A percentile compares a stretch with the other conserved stretches of the same genome.
phyloP scores from a whole-genome alignment of 2,797 vertebrate genomes.

The Heterohyrax brucei region DNA sequence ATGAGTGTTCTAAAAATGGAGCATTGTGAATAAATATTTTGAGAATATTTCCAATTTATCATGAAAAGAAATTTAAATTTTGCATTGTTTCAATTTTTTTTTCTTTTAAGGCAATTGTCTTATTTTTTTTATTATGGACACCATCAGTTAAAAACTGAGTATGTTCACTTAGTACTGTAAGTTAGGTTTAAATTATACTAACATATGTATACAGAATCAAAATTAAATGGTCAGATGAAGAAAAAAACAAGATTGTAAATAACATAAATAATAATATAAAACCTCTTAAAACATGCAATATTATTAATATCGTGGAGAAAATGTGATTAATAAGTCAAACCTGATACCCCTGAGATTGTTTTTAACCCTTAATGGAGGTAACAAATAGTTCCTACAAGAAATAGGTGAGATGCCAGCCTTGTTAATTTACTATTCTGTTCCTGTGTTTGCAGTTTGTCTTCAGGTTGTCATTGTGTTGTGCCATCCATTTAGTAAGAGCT shows the following conservation, averaged over 20 bases:
- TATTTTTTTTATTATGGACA: background rate
- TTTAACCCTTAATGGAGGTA: slow-evolving; percentile 11
- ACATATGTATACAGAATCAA: background rate
- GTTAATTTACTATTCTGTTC: background rate
- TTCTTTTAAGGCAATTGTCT: background rate
- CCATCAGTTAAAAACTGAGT: background rate
- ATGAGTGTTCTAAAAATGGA: background rate
- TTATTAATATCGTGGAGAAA: background rate
- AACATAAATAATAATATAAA: slow-evolving; percentile 23
- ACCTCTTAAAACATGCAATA: background rate
- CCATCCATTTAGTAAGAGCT: background rate
- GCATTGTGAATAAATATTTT: background rate
- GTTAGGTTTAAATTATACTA: background rate
- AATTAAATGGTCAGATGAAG: slow-evolving; percentile 2
- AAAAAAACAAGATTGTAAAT: background rate
- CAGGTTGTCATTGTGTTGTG: background rate
- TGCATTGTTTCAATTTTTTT: background rate
- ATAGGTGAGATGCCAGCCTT: background rate
- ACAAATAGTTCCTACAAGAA: background rate
- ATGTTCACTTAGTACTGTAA: background rate
- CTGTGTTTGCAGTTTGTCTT: background rate
- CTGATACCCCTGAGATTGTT: background rate
- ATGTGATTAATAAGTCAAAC: background rate
- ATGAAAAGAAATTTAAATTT: slow-evolving; percentile 33
- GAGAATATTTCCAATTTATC: background rate